phyloP scores from a whole-genome alignment of 2,113 vertebrate genomes.

The Thamnaconus septentrionalis region DNA sequence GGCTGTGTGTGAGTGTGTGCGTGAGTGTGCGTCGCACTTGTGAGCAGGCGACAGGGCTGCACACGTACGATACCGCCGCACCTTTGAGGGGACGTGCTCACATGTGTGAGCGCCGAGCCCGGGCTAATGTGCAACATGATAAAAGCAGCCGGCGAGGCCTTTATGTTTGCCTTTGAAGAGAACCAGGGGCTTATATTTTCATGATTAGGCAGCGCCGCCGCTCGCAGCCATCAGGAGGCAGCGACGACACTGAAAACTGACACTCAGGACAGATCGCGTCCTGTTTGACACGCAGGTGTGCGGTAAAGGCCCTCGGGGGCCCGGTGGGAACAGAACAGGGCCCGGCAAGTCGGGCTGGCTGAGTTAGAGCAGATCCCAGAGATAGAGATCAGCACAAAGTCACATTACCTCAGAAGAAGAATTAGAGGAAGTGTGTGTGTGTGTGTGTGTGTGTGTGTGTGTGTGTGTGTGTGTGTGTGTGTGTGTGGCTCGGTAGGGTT shows the following conservation, averaged over 20 bases:
- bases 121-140: constrained; percentile 67
- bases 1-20: constrained; percentile 38
- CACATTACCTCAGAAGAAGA: constrained; percentile 43
- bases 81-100: constrained; percentile 66
- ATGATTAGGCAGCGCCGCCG: constrained; percentile 25
- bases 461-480: constrained; percentile 1
- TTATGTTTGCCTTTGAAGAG: constrained; percentile 51
- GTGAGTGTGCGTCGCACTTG: constrained; percentile 15
- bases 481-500: neutral
- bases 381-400: constrained; percentile 63
- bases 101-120: constrained; percentile 51
- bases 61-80: constrained; percentile 65
- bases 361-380: constrained; percentile 65
- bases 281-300: constrained; percentile 66
- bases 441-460: constrained; percentile 13
- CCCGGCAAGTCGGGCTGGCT: constrained; percentile 65
- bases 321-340: constrained; percentile 64
- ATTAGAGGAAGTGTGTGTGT: neutral
- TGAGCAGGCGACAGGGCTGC: constrained; percentile 72
- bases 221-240: constrained; percentile 58
- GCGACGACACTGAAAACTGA: constrained; percentile 34
- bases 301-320: constrained; percentile 56
- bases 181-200: constrained; percentile 28
- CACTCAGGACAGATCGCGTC: constrained; percentile 33
- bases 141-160: constrained; percentile 60